These are phyloP conservation scores for Polymixis flavicincta DNA, from an alignment of 2,888 invertebrate species.

Conservation along the genomic window DNA sequence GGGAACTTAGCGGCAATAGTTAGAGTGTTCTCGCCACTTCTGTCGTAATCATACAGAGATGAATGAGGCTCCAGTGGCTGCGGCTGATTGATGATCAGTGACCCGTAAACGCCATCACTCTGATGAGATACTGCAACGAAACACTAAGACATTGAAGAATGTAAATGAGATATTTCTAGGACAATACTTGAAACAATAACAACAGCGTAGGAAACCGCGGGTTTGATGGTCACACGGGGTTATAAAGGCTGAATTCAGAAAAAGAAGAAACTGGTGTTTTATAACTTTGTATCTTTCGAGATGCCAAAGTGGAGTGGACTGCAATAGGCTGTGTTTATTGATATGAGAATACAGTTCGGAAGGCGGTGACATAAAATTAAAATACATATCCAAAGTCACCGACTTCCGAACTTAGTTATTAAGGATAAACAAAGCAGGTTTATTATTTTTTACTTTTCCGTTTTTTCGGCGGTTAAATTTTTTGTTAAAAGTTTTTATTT, in stretches of 20 bases:
- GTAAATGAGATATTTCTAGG: conserved; percentile 7
- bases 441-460: no score
- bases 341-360: not conserved
- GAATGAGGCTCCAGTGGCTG: conserved; percentile 83
- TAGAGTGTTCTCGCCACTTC: conserved; percentile 86
- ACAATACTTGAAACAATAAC: not conserved
- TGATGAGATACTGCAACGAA: conserved; percentile 89
- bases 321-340: not conserved
- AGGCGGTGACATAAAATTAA: no score
- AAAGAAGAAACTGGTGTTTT: not conserved
- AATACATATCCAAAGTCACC: no score
- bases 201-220: not conserved
- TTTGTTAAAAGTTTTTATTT: no score
- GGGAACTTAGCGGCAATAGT: conserved; percentile 89
- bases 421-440: no score
- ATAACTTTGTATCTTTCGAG: not conserved
- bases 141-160: conserved; percentile 18
- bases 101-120: conserved; percentile 91
- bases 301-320: not conserved
- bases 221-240: not conserved
- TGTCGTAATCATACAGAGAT: conserved; percentile 84
- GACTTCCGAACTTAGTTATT: no score
- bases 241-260: not conserved
- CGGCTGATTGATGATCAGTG: conserved; percentile 90
- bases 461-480: no score